Conservation (phyloP, 2,888 invertebrate species). For the Pterostichus madidus region DNA sequence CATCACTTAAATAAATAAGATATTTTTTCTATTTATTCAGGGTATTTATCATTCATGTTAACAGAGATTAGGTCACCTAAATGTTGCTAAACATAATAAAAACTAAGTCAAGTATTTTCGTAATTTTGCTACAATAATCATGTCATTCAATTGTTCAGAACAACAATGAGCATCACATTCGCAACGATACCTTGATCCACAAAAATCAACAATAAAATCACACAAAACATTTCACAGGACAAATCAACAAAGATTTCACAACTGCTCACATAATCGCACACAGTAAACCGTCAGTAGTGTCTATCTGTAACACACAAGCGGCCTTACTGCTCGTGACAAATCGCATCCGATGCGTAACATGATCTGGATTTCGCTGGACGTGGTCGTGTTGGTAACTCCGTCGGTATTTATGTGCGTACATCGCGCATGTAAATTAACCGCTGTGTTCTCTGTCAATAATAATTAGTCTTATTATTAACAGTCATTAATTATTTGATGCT, state of each 20-base stretch:
- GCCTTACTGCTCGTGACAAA: slow-evolving; percentile 44
- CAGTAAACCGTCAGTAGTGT: neutral
- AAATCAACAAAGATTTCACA: slow-evolving; percentile 30
- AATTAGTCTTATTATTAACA: slow-evolving; percentile 61
- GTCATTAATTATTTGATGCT: slow-evolving; percentile 53
- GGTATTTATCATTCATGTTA: too few relatives aligned
- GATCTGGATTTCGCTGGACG: slow-evolving; percentile 38
- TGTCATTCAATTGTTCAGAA: slow-evolving; percentile 44
- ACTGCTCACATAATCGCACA: slow-evolving; percentile 2
- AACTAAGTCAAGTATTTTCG: slow-evolving; percentile 40
- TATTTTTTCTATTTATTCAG: too few relatives aligned
- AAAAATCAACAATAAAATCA: slow-evolving; percentile 55
- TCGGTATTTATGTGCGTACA: slow-evolving; percentile 54
- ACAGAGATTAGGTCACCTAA: slow-evolving; percentile 32
- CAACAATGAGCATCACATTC: slow-evolving; percentile 40
- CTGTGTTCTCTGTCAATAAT: slow-evolving; percentile 62
- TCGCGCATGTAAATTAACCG: slow-evolving; percentile 50
- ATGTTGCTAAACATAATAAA: slow-evolving; percentile 32
- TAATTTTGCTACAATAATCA: slow-evolving; percentile 29
- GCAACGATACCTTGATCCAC: slow-evolving; percentile 56
- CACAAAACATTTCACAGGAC: slow-evolving; percentile 38
- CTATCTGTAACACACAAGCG: slow-evolving; percentile 9
- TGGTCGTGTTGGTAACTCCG: slow-evolving; percentile 19
- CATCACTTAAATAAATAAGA: too few relatives aligned
- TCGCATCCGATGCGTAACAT: slow-evolving; percentile 49